A percentile compares a stretch with the other conserved stretches of the same genome.
Evolutionary conservation across 1,140 invertebrate genomes (phyloP).

Genomic region (Conus betulinus): DNA sequence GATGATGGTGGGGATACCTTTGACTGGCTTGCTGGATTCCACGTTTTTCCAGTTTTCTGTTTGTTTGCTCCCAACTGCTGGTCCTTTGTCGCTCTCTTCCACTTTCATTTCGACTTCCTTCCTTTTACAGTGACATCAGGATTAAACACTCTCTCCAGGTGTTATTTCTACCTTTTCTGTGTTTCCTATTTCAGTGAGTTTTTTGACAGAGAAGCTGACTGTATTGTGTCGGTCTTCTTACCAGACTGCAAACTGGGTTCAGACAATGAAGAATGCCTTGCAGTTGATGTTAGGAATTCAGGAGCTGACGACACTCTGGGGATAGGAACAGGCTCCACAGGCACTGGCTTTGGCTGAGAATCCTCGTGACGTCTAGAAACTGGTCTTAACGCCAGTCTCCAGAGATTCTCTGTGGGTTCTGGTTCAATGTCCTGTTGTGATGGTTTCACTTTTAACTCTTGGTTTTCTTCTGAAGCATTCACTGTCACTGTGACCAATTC

Average conservation of each 20-base stretch:
- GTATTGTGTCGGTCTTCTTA: background rate
- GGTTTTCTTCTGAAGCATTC: background rate
- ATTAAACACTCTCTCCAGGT: background rate
- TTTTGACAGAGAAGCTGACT: background rate
- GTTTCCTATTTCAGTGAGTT: background rate
- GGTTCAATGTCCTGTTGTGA: background rate
- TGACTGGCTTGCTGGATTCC: slow-evolving; percentile 36
- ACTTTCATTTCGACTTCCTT: background rate
- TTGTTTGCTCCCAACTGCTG: no score
- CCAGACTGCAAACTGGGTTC: background rate
- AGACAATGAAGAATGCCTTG: background rate
- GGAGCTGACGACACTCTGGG: background rate
- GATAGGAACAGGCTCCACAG: background rate
- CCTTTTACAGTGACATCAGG: background rate
- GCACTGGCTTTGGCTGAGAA: background rate
- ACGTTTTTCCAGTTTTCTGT: background rate
- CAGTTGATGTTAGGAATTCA: background rate
- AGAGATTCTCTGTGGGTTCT: background rate
- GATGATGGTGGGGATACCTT: slow-evolving; percentile 51
- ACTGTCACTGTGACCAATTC: background rate
- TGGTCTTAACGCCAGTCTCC: background rate
- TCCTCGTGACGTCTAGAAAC: background rate
- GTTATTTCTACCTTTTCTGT: background rate
- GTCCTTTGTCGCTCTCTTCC: background rate
- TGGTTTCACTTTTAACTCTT: background rate